These are phyloP conservation scores for Zootoca vivipara DNA, from an alignment of 2,113 vertebrate genomes.

Conservation along the genomic window DNA sequence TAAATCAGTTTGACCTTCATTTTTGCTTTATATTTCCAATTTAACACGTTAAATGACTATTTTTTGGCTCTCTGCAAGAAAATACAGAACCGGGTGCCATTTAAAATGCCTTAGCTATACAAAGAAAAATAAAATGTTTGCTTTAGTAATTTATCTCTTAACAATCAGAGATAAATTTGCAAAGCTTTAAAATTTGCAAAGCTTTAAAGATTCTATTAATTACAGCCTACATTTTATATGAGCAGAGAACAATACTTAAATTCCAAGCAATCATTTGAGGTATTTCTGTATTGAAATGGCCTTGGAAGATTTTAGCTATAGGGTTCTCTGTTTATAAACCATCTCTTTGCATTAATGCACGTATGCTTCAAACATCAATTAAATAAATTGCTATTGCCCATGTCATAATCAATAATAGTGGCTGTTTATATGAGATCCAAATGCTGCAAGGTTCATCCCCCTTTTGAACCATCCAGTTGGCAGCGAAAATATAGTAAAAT, in stretches of 20 bases:
- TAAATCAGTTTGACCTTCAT: slow-evolving; percentile 93
- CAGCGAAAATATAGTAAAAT: slow-evolving; percentile 52
- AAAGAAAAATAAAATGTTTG: slow-evolving; percentile 10
- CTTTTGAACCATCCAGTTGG: slow-evolving; percentile 63
- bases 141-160: not conserved
- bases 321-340: slow-evolving; percentile 2
- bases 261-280: not conserved
- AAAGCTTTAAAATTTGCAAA: not conserved
- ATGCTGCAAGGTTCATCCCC: slow-evolving; percentile 45
- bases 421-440: slow-evolving; percentile 51
- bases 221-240: not conserved
- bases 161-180: not conserved
- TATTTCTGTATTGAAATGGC: slow-evolving; percentile 45
- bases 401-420: slow-evolving; percentile 45
- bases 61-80: slow-evolving; percentile 70
- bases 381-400: slow-evolving; percentile 44
- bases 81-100: slow-evolving; percentile 62
- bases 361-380: slow-evolving; percentile 56
- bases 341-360: slow-evolving; percentile 49
- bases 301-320: slow-evolving; percentile 49
- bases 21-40: slow-evolving; percentile 89
- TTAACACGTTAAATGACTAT: slow-evolving; percentile 85
- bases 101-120: slow-evolving; percentile 49
- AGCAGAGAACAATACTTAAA: not conserved
- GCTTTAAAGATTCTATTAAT: not conserved